A percentile compares a stretch with the other conserved stretches of the same genome.
Conservation (phyloP, 23 tunicate species). For the Ascidia mentula region DNA sequence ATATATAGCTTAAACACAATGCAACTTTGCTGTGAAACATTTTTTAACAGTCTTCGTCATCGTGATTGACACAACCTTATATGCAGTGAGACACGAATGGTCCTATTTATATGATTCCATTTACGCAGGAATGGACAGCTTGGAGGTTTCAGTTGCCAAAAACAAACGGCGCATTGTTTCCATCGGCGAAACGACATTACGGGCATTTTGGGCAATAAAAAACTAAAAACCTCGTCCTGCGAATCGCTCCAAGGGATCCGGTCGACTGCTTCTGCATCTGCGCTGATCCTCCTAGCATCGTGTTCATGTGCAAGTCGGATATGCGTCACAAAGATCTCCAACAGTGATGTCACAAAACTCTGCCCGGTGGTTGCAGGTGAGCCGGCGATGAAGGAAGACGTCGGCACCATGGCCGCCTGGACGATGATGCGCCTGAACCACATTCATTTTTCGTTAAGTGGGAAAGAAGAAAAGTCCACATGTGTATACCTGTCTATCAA, state of each 20-base stretch:
- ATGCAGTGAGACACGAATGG: no score
- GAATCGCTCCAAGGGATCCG: constrained; percentile 82
- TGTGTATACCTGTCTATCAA: constrained; percentile 48
- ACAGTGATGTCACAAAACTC: constrained; percentile 26
- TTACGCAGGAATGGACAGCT: no score
- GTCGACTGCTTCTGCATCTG: constrained; percentile 35
- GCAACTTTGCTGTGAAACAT: no score
- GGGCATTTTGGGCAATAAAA: neutral
- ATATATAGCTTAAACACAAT: no score
- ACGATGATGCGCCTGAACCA: constrained; percentile 13
- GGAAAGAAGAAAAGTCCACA: neutral
- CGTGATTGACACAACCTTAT: no score
- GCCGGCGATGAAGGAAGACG: neutral
- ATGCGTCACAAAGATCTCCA: constrained; percentile 35
- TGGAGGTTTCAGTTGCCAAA: no score
- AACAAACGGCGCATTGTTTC: no score
- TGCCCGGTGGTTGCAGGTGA: neutral
- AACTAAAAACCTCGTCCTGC: constrained; percentile 60
- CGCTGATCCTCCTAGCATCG: constrained; percentile 22
- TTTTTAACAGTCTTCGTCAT: no score
- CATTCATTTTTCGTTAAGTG: neutral
- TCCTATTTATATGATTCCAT: no score
- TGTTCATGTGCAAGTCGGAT: constrained; percentile 32
- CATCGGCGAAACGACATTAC: no score
- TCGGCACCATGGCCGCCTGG: neutral